These are phyloP conservation scores for Hipparchia semele DNA, from an alignment of 2,888 invertebrate species.

Conservation along the genomic window DNA sequence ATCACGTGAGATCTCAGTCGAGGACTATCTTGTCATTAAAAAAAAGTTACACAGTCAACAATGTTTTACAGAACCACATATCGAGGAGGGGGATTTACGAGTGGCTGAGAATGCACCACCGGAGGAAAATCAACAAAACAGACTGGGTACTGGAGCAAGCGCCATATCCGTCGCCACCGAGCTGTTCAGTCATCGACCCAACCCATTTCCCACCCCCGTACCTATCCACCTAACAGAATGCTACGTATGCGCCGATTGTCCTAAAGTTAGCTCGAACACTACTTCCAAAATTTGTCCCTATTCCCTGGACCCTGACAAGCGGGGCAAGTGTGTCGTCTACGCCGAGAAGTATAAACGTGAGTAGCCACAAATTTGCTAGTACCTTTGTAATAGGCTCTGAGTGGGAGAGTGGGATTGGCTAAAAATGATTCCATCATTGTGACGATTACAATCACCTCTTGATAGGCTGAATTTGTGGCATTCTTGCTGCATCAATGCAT, in stretches of 20 bases:
- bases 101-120: neutral
- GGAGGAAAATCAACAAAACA: conserved; percentile 8
- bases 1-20: too few relatives aligned
- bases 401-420: too few relatives aligned
- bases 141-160: conserved; percentile 18
- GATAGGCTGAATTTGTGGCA: too few relatives aligned
- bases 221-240: conserved; percentile 48
- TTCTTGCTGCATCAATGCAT: too few relatives aligned
- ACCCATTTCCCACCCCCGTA: neutral
- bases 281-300: conserved; percentile 56
- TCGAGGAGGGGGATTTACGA: conserved; percentile 11
- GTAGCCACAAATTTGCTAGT: conserved; percentile 38
- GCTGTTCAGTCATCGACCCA: conserved; percentile 16
- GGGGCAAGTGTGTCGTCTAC: conserved; percentile 60
- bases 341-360: conserved; percentile 61
- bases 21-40: too few relatives aligned
- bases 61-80: neutral
- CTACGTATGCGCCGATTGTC: conserved; percentile 62
- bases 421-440: too few relatives aligned
- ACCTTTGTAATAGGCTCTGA: neutral
- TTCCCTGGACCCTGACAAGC: conserved; percentile 47
- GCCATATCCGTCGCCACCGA: conserved; percentile 15
- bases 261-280: conserved; percentile 46
- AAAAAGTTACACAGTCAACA: neutral
- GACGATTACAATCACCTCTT: too few relatives aligned